phyloP scores from a whole-genome alignment of 2,113 vertebrate genomes.

The Cranoglanis bouderius region DNA sequence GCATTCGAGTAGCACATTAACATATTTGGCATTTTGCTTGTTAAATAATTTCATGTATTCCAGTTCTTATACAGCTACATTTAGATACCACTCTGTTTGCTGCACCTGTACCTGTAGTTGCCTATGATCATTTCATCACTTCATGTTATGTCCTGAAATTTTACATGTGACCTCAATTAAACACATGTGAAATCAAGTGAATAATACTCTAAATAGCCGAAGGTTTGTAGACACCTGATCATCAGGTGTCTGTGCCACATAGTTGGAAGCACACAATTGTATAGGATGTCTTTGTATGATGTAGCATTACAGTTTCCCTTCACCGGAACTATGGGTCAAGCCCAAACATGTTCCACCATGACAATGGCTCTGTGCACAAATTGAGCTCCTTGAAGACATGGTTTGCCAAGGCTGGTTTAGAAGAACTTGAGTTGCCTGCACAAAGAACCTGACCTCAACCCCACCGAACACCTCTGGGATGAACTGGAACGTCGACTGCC shows the following conservation, averaged over 20 bases:
- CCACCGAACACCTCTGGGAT: background rate
- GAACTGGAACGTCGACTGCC: background rate
- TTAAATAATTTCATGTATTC: background rate
- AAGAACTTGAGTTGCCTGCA: background rate
- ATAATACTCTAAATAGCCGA: background rate
- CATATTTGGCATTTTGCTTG: background rate
- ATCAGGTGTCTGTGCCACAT: background rate
- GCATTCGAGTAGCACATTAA: background rate
- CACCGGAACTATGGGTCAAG: background rate
- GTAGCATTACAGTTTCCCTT: background rate
- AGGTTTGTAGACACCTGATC: background rate
- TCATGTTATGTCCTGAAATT: background rate
- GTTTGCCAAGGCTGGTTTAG: background rate
- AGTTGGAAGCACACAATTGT: background rate
- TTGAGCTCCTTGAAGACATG: background rate
- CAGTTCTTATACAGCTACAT: background rate
- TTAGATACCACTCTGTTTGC: background rate
- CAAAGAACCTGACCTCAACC: background rate
- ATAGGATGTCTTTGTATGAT: background rate
- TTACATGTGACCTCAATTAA: background rate
- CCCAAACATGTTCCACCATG: background rate
- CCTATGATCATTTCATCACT: background rate
- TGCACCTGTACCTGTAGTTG: background rate
- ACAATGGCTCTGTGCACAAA: background rate
- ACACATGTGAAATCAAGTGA: background rate